Base-by-base conservation (phyloP, 2,797 vertebrate genomes). In the Sebastes glaucus region DNA sequence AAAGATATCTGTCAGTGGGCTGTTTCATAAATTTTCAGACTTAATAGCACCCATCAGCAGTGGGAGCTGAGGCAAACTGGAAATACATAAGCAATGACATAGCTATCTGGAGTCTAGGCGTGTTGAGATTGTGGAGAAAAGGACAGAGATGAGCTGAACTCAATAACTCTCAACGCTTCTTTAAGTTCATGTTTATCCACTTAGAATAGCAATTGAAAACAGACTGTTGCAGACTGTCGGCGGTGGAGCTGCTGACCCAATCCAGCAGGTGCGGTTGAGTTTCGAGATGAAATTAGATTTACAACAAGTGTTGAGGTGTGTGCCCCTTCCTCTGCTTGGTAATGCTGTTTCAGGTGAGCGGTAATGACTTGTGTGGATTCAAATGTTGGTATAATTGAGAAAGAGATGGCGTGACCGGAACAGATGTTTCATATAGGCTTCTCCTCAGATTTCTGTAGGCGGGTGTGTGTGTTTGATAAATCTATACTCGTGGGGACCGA, bases 361-460 rank as follows among this genome's bases (percentile, higher is more conserved):
- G 80, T 82, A 94, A 96, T 96, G 93, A 93, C 94, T 92, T 93
- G 87, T 93, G 90, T 56, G 82, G 90, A 95, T 95, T 96, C 95
- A 95, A 96, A 96, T 91, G 88, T 65, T 77, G 92, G 90, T 93
- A 90, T 96, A 96, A 96, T 96, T 91, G 96, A 96, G 94, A 95
- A 94, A 93, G 89, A 95, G 94, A 91, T 94, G 93, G 92, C 95
- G 91, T 96, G 96, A 97, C 96, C 95, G 94, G 91, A 97, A 96
- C 96, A 96, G 95, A 97, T 97, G 95, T 94, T 95, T 95, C 94
- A 94, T 94, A 95, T 91, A 92, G 92, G 94, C 94, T 94, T 38
- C 0, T 89, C 87, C 94, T 95, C 93, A 94, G 96, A 77, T 42
- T 14, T 71, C 61, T 79, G 33, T 27, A 20, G 64, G 33, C 10